phyloP scores from a whole-genome alignment of 2,113 vertebrate genomes.

The Laticauda colubrina region DNA sequence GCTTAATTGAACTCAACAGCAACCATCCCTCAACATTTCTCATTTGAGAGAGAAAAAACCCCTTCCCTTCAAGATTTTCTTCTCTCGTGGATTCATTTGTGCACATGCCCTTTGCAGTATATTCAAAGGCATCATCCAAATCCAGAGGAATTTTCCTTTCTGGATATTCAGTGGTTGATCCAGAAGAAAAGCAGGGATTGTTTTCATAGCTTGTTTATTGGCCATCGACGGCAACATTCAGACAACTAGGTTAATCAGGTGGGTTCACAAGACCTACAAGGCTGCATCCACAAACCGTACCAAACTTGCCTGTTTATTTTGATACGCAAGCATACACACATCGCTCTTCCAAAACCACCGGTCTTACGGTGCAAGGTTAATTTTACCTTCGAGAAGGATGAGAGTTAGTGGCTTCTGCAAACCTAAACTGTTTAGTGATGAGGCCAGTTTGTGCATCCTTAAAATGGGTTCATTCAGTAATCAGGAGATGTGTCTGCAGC shows the following conservation, averaged over 20 bases:
- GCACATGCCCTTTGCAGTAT: neutral
- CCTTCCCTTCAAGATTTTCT: neutral
- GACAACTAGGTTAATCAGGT: neutral
- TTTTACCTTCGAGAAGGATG: neutral
- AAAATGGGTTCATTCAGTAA: neutral
- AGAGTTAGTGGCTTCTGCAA: neutral
- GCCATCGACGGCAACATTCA: neutral
- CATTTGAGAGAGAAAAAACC: neutral
- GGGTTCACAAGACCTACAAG: neutral
- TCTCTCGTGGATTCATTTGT: neutral
- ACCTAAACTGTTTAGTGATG: neutral
- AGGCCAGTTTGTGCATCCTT: neutral
- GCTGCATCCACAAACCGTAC: neutral
- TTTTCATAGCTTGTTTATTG: neutral
- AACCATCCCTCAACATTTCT: neutral
- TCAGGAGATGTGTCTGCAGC: neutral
- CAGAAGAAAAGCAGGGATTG: neutral
- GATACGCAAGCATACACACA: neutral
- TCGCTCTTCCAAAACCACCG: neutral
- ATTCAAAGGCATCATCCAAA: neutral
- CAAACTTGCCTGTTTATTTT: neutral
- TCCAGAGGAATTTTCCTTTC: neutral
- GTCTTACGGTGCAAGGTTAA: neutral
- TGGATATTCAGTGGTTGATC: neutral
- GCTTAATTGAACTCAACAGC: neutral